These are phyloP conservation scores for Oncorhynchus masou DNA, from an alignment of 2,113 vertebrate genomes.

Conservation along the genomic window DNA sequence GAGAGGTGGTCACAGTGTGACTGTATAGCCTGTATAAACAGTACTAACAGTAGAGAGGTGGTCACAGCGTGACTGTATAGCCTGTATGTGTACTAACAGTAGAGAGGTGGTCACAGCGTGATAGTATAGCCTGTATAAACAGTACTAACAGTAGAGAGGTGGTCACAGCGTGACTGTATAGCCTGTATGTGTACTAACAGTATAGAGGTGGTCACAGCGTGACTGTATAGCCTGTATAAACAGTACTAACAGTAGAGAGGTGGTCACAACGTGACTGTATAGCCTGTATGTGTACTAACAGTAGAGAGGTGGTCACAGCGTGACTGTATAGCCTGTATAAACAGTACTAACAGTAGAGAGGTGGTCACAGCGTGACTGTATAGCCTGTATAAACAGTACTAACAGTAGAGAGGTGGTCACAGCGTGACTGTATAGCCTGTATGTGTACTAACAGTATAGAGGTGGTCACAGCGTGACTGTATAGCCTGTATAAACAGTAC, in stretches of 20 bases:
- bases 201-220: conserved; percentile 89
- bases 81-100: conserved; percentile 90
- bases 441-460: conserved; percentile 86
- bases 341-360: conserved; percentile 88
- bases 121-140: conserved; percentile 97
- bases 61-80: conserved; percentile 94
- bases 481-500: conserved; percentile 97
- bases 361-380: conserved; percentile 94
- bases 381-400: conserved; percentile 96
- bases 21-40: conserved; percentile 97
- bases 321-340: conserved; percentile 97
- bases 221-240: conserved; percentile 98
- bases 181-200: conserved; percentile 91
- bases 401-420: conserved; percentile 89
- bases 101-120: conserved; percentile 91
- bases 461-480: conserved; percentile 93
- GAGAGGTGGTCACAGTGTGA: conserved; percentile 93
- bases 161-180: conserved; percentile 94
- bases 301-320: conserved; percentile 91
- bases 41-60: conserved; percentile 87
- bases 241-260: conserved; percentile 86
- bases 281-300: conserved; percentile 90
- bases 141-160: conserved; percentile 88
- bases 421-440: conserved; percentile 95
- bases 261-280: conserved; percentile 96